Base-by-base conservation (phyloP, 2,888 invertebrate genomes). In the Drosophila siamana region DNA sequence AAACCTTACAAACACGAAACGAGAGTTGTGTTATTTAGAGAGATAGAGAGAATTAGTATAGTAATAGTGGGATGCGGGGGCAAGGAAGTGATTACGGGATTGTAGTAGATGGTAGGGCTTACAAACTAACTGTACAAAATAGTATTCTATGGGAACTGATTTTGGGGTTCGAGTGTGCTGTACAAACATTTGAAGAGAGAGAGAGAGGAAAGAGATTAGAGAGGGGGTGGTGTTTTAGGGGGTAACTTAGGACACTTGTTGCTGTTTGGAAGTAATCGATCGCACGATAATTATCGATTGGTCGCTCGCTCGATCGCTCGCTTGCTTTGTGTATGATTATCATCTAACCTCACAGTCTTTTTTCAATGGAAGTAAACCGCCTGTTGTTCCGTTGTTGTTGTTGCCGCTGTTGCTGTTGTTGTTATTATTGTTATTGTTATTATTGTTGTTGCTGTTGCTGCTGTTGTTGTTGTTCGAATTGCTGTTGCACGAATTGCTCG, bases 291-390 rank as follows among this genome's bases (percentile, higher is more conserved):
- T 16, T 46, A 11, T 38, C 40, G 19, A 33, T 33, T 33, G 33
- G 33, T 33, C 36, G 15, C 36, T 38, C 36, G 26, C 47, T 50
- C 65, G 61, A 66, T 19, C 19, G 19, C 52, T 57, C 69, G 61
- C 52, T 70, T 62, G 55, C 70, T 54, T 52, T 59, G 66, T 72
- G 77, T 83, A 79, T 83, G 81, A 91, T 92, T 95, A 96, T 97
- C 96, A 96, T 95, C 96, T 96, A 94, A 96, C 96, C 94, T 96
- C 96, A 93, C 96, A 96, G 94, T 96, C 96, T 94, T 96, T 95
- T 92, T 94, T 95, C 88, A 95, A 93, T 90, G 95, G 93, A 91
- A 95, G 93, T 89, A 92, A 88, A 74, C 87, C 83, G 79, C 90
- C 82, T 69, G 80, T 73, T 56, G 64, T 72, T 66, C 66, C 76